Conservation (phyloP, 2,113 vertebrate species). For the Zapornia atra region DNA sequence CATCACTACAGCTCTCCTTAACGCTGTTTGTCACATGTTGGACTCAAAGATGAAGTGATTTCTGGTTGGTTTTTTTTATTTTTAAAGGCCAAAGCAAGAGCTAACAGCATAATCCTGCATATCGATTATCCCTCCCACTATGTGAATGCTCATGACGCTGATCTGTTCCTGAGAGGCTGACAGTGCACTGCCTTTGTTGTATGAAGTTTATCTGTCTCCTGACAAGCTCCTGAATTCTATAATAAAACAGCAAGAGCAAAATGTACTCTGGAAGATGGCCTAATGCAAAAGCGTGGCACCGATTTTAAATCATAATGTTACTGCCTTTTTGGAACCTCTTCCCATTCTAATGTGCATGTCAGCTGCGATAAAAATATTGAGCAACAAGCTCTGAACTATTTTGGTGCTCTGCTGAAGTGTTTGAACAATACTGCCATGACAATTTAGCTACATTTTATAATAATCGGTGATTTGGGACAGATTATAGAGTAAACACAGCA, state of each 20-base stretch:
- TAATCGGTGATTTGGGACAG: neutral
- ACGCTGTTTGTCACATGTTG: neutral
- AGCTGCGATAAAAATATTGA: conserved; percentile 36
- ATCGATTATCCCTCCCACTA: neutral
- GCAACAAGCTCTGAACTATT: conserved; percentile 50
- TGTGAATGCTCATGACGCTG: neutral
- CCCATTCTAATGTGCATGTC: neutral
- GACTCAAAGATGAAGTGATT: neutral
- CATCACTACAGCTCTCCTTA: neutral
- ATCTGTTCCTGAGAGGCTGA: neutral
- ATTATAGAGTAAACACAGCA: conserved; percentile 3
- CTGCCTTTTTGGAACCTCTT: conserved; percentile 27
- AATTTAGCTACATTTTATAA: conserved; percentile 16
- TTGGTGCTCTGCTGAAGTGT: conserved; percentile 33
- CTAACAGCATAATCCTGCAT: neutral
- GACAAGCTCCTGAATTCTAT: conserved; percentile 25
- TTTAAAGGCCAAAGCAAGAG: neutral
- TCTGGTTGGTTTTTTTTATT: neutral
- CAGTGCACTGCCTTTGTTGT: neutral
- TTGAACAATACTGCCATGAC: neutral
- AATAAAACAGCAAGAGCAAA: conserved; percentile 40
- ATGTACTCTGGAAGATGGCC: conserved; percentile 51
- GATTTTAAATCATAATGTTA: conserved; percentile 3
- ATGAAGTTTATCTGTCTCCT: neutral
- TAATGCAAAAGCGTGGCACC: neutral